Evolutionary conservation across 2,113 vertebrate species (phyloP).

Genomic region (Synchiropus splendidus): DNA sequence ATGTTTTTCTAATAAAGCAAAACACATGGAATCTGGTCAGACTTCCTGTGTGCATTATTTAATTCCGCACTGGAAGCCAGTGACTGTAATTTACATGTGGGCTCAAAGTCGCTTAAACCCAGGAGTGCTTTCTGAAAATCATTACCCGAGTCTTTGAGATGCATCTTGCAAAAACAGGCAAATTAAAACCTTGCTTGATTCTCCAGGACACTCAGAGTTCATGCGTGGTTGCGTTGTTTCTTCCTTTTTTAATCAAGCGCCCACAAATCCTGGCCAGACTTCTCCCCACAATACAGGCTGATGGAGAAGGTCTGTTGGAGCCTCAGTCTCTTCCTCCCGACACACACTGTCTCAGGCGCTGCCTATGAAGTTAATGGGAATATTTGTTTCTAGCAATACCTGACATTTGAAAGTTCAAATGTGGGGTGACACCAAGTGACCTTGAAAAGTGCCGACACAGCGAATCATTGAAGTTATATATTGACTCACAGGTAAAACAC

Average conservation of each 20-base stretch:
- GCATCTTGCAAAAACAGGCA: constrained; percentile 36
- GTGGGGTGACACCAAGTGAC: too few relatives aligned
- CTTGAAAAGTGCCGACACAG: too few relatives aligned
- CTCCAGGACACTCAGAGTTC: constrained; percentile 49
- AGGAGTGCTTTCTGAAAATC: constrained; percentile 33
- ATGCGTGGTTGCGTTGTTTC: constrained; percentile 40
- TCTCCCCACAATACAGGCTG: constrained; percentile 48
- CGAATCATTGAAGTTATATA: too few relatives aligned
- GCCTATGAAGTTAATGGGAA: too few relatives aligned
- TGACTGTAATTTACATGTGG: constrained; percentile 47
- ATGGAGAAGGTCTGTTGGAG: constrained; percentile 29
- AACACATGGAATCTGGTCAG: neutral
- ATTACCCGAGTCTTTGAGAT: constrained; percentile 32
- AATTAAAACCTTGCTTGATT: constrained; percentile 60
- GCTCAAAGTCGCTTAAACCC: constrained; percentile 30
- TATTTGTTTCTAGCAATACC: too few relatives aligned
- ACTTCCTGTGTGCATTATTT: constrained; percentile 53
- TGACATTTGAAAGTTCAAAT: too few relatives aligned
- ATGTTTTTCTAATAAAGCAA: too few relatives aligned
- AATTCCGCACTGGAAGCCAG: constrained; percentile 50
- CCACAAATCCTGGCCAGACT: constrained; percentile 34
- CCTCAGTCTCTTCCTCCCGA: constrained; percentile 17
- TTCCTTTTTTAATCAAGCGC: constrained; percentile 48
- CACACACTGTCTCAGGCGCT: too few relatives aligned
- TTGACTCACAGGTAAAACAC: too few relatives aligned